Evolutionary conservation across 1,140 invertebrate species (phyloP), one percentile per base, ranked within the genome.

Genomic region (Brachionus plicatilis): DNA sequence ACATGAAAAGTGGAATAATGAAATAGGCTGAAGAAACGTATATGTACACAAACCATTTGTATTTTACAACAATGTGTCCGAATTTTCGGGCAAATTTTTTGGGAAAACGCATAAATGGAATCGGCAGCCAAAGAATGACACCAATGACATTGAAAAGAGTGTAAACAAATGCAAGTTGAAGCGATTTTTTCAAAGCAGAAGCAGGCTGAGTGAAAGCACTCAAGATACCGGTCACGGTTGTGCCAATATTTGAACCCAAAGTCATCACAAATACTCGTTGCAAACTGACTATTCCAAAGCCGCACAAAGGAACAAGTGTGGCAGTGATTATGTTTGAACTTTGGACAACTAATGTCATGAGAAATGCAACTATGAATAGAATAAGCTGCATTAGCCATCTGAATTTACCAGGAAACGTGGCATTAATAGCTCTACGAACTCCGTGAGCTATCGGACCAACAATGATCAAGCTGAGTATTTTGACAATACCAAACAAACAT

Each of bases 261-360:
- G 92, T 92, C 12, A 92, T 86, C 0, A 92, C 92, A 87, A 93
- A 93, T 85, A 92, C 91, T 53, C 92, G 86, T 29, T 93, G 91
- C 11, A 93, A 85, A 3, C 89, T 88, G n/a, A 93, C 90, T 29
- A 93, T 89, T 0, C 92, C 92, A n/a, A 92, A 87, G 8, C 92
- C 92, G 6, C 92, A 92, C 3, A 93, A 87, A 0, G 93, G 92
- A 3, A 92, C 93, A 8, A 93, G 86, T 0, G 92, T 90, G 14
- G 92, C 93, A 2, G 92, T 93, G 86, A 93, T 93, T 37, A 93
- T 91, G 20, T 92, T 92, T 85, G 90, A 91, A 47, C 92, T 92
- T 88, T 93, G 92, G 0, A 93, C 90, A 33, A 93, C 86, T 43
- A 93, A 90, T 6, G 93, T 93, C 53, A 93, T 87, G 0, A 90